Evolutionary conservation across 2,797 vertebrate genomes (phyloP), one percentile per base, ranked within the genome.

Genomic region (Periophthalmus magnuspinnatus): DNA sequence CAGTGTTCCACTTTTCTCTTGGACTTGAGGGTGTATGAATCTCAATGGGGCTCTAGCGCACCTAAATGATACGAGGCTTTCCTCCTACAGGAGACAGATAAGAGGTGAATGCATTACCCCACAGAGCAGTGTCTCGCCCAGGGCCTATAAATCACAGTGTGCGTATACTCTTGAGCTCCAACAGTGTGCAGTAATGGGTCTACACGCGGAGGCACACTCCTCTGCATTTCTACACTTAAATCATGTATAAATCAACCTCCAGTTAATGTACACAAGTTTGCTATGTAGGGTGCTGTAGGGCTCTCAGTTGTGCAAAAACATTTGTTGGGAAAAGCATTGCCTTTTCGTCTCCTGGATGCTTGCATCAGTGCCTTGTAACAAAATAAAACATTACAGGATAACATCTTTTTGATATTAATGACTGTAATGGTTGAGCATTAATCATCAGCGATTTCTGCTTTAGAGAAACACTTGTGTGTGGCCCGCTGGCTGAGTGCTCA

Each of bases 71-170:
- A 77, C 60, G 74, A 85, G 84, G 58, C 81, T 78, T 76, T 80
- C 65, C 76, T 82, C 85, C 82, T 80, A 76, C 81, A 72, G 75
- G 78, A 80, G 83, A 84, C 70, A 90, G 91, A 94, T 93, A 91
- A 91, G 90, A 83, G 83, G 82, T 86, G 89, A 92, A 91, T 89
- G 84, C 86, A 93, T 91, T 89, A 84, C 85, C 75, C 88, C 68
- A 85, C 87, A 81, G 86, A 86, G 80, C 81, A 58, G 81, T 75
- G 32, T 84, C 83, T 79, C 71, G 75, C 64, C 34, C 81, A 64
- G 76, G 82, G 60, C 67, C 74, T 87, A 89, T 94, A 91, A 94
- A 93, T 93, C 92, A 93, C 77, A 70, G 65, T 59, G 24, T 59
- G 82, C 61, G 68, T 79, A 71, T 72, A 73, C 78, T 78, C 47